Percentiles rank a stretch among this genome's conserved stretches.
These are phyloP conservation scores for Vireo altiloquus DNA, from an alignment of 2,113 vertebrate species.

Conservation along the genomic window DNA sequence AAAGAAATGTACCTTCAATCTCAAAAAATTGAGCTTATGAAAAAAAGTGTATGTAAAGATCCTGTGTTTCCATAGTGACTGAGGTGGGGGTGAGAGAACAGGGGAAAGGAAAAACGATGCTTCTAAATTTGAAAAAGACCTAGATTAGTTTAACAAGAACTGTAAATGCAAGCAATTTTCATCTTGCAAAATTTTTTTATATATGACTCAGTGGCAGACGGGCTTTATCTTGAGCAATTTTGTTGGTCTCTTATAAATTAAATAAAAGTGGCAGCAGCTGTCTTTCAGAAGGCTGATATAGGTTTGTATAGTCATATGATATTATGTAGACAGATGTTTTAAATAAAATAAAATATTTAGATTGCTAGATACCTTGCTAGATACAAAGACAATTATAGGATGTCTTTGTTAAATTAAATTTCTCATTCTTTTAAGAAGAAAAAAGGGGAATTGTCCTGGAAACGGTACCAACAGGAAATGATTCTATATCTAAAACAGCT, in stretches of 20 bases:
- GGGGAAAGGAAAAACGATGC: not conserved
- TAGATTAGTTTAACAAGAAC: conserved; percentile 58
- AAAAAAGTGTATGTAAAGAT: conserved; percentile 13
- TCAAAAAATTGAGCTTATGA: conserved; percentile 14
- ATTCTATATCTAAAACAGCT: conserved; percentile 82
- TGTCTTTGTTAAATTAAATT: conserved; percentile 80
- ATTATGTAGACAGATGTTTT: conserved; percentile 80
- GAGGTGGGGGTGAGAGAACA: not conserved
- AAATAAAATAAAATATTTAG: conserved; percentile 80
- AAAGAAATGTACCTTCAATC: conserved; percentile 30
- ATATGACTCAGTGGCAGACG: conserved; percentile 55
- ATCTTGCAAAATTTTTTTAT: conserved; percentile 40
- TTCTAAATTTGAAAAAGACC: conserved; percentile 55
- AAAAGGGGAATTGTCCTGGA: conserved; percentile 71
- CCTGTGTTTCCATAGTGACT: conserved; percentile 47
- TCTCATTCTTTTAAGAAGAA: conserved; percentile 72
- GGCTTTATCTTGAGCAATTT: conserved; percentile 65
- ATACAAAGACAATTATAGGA: conserved; percentile 81
- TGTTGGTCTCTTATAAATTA: conserved; percentile 70
- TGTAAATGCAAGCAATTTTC: conserved; percentile 64
- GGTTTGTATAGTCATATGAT: conserved; percentile 68
- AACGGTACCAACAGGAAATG: conserved; percentile 80
- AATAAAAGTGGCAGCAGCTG: conserved; percentile 74
- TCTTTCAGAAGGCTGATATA: conserved; percentile 69
- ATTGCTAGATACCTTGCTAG: conserved; percentile 77